phyloP scores from a whole-genome alignment of 2,797 vertebrate species.

The Falco columbarius region DNA sequence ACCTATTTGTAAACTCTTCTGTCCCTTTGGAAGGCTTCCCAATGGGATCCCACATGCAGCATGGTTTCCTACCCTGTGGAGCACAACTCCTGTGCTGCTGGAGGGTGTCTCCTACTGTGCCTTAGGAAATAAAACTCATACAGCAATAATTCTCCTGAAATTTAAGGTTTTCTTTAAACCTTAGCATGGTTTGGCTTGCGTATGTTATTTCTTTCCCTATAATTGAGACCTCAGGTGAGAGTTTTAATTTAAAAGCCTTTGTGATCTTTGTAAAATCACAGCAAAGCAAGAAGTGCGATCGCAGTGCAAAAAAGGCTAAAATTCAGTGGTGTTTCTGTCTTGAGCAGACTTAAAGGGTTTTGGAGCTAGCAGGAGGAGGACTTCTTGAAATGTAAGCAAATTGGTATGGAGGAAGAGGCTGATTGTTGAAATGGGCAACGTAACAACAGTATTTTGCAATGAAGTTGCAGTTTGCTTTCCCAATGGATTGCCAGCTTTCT shows the following conservation, averaged over 20 bases:
- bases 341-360: neutral
- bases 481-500: neutral
- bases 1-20: accelerated
- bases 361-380: neutral
- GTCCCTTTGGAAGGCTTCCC: neutral
- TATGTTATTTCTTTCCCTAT: accelerated
- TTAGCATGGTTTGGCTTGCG: accelerated
- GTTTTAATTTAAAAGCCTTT: neutral
- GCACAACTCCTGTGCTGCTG: neutral
- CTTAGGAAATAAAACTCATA: neutral
- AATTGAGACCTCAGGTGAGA: neutral
- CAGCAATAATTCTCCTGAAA: neutral
- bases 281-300: accelerated
- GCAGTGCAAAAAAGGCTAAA: neutral
- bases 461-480: slow-evolving; percentile 26
- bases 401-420: neutral
- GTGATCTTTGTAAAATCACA: neutral
- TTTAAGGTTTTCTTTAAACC: neutral
- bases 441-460: neutral
- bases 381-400: neutral
- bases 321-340: neutral
- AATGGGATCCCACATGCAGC: accelerated
- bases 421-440: neutral
- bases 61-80: accelerated
- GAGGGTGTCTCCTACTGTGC: too few species aligned